Percentiles rank a stretch among this genome's conserved stretches.
phyloP scores from a whole-genome alignment of 2,113 vertebrate genomes.

The Odocoileus virginianus region DNA sequence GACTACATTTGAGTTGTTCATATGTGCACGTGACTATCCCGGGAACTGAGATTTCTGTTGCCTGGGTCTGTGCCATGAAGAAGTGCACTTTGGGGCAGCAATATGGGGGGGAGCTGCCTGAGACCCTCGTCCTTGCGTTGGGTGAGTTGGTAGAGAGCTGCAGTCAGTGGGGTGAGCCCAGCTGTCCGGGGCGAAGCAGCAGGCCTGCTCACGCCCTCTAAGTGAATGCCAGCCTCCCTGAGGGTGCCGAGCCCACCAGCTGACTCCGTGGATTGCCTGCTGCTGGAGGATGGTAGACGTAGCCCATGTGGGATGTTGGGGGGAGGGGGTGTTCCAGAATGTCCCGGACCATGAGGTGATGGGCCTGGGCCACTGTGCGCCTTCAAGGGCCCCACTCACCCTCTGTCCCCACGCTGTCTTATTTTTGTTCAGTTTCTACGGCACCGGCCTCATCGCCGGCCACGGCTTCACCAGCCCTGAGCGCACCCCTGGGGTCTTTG shows the following conservation, averaged over 20 bases:
- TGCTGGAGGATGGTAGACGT: not conserved
- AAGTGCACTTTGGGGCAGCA: not conserved
- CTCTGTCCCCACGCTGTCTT: not conserved
- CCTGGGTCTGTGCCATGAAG: not conserved
- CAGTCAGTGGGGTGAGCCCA: accelerated
- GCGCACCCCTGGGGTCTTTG: conserved; percentile 92
- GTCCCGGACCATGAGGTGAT: accelerated
- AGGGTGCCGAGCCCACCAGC: not conserved
- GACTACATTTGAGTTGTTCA: not conserved
- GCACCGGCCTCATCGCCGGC: conserved; percentile 94
- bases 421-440: conserved; percentile 87
- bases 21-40: accelerated
- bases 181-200: not conserved
- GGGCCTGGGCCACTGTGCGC: not conserved
- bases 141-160: not conserved
- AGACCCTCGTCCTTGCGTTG: no score
- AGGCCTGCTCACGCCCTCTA: not conserved
- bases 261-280: not conserved
- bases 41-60: not conserved
- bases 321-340: not conserved
- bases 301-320: accelerated
- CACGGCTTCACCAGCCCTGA: conserved; percentile 98
- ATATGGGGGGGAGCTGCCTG: not conserved
- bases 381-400: not conserved
- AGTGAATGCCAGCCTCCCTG: accelerated